Percentiles rank a stretch among this genome's conserved stretches.
Conservation (phyloP, 2,797 vertebrate genomes). For the Hemitrygon akajei region DNA sequence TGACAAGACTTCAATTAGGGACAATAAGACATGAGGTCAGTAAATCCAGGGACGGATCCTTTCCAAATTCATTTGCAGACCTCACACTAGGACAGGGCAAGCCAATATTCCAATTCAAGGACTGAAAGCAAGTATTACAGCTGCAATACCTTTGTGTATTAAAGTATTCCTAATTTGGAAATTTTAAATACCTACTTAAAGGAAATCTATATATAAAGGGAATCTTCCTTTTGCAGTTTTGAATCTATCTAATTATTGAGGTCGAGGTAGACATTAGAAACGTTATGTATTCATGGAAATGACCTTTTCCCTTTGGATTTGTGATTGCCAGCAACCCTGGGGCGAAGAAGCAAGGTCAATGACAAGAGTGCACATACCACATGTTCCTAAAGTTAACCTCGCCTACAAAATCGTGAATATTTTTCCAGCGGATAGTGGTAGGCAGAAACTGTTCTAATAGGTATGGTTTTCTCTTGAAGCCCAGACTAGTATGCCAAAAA, state of each 20-base stretch:
- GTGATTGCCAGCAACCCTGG: neutral
- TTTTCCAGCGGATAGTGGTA: neutral
- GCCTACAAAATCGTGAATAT: neutral
- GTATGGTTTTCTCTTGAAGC: neutral
- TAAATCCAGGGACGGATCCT: neutral
- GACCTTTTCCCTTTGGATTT: slow-evolving; percentile 18
- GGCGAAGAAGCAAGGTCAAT: slow-evolving; percentile 27
- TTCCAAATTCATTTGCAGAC: slow-evolving; percentile 24
- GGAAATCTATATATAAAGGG: neutral
- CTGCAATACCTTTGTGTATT: neutral
- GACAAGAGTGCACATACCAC: neutral
- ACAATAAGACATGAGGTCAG: neutral
- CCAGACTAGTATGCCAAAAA: neutral
- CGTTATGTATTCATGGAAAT: neutral
- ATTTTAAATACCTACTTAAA: neutral
- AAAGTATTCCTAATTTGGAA: neutral
- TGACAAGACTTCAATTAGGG: neutral
- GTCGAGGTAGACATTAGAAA: neutral
- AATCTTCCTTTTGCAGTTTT: neutral
- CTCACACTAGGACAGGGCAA: slow-evolving; percentile 3
- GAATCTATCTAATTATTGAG: neutral
- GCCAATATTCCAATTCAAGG: neutral
- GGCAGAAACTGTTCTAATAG: neutral
- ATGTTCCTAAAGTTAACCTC: slow-evolving; percentile 29
- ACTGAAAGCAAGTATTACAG: neutral